These are phyloP conservation scores for Orussus abietinus DNA, from an alignment of 1,140 invertebrate species.

Conservation along the genomic window DNA sequence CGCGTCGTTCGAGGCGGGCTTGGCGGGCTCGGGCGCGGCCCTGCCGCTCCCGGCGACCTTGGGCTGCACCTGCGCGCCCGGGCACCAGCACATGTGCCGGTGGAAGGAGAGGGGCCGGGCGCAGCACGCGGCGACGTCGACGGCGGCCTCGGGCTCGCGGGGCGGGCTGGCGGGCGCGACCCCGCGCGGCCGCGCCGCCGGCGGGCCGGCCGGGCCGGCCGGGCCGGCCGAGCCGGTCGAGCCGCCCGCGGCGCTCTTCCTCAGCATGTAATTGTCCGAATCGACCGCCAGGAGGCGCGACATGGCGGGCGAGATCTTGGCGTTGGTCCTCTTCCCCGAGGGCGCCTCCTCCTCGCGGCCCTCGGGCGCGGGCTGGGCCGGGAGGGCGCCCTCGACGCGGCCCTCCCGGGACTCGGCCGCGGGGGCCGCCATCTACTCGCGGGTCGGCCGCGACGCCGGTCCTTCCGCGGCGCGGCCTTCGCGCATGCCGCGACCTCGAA, in stretches of 20 bases:
- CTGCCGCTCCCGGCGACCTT: not conserved
- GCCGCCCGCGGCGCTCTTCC: conserved; percentile 30
- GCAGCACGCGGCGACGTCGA: conserved; percentile 36
- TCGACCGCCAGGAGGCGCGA: conserved; percentile 54
- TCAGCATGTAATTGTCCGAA: conserved; percentile 63
- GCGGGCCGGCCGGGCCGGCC: not conserved
- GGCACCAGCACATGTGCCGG: conserved; percentile 55
- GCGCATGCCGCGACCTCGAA: too few species aligned
- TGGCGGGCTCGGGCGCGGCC: not conserved
- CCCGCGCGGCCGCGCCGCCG: too few species aligned
- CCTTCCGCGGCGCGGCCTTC: conserved; percentile 14
- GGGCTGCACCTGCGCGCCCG: not conserved
- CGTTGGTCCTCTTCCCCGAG: conserved; percentile 26
- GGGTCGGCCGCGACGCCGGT: conserved; percentile 31
- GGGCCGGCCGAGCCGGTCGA: not conserved
- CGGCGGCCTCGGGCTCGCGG: too few species aligned
- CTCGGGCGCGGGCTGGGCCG: conserved; percentile 14
- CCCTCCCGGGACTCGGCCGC: conserved; percentile 14
- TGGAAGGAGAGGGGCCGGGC: conserved; percentile 56
- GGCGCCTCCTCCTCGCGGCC: conserved; percentile 22
- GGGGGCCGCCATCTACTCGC: conserved; percentile 33
- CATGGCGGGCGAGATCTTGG: conserved; percentile 39
- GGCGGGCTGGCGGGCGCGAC: too few species aligned
- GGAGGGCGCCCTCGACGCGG: conserved; percentile 16
- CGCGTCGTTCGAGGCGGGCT: conserved; percentile 4